A percentile compares a stretch with the other conserved stretches of the same genome.
phyloP scores from a whole-genome alignment of 2,888 invertebrate species.

The Phalera bucephala region DNA sequence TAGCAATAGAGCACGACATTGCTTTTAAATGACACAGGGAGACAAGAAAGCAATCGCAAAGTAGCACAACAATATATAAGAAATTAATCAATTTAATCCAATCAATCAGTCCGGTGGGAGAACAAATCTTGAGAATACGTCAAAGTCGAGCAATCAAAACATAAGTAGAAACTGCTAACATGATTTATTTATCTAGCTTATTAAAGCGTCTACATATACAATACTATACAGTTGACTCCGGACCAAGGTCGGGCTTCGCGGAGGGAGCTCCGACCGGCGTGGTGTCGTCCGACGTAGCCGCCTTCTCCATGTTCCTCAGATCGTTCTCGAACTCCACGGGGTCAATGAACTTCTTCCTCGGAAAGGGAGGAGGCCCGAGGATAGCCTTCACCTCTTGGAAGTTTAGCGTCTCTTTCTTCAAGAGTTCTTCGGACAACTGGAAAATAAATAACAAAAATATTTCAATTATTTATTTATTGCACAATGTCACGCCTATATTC shows the following conservation, averaged over 20 bases:
- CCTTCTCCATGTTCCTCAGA: conserved; percentile 66
- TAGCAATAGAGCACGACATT: too few relatives aligned
- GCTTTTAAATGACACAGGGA: too few relatives aligned
- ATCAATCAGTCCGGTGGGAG: too few relatives aligned
- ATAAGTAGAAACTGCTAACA: conserved; percentile 14
- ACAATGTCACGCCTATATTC: too few relatives aligned
- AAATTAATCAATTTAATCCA: too few relatives aligned
- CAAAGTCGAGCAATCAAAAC: neutral
- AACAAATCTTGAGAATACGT: too few relatives aligned
- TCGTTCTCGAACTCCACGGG: conserved; percentile 89
- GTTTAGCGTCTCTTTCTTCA: conserved; percentile 95
- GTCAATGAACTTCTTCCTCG: conserved; percentile 88
- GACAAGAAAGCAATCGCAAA: too few relatives aligned
- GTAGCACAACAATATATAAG: too few relatives aligned
- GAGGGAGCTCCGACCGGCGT: conserved; percentile 50
- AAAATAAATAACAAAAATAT: too few relatives aligned
- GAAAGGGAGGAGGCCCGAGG: conserved; percentile 94
- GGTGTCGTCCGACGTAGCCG: conserved; percentile 27
- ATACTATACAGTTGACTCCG: conserved; percentile 15
- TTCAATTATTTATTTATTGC: too few relatives aligned
- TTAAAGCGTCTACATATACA: conserved; percentile 18
- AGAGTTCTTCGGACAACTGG: conserved; percentile 92
- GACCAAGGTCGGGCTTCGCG: conserved; percentile 38
- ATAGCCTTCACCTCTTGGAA: conserved; percentile 94
- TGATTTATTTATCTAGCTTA: conserved; percentile 27